Base-by-base conservation (phyloP, 2,797 vertebrate genomes). In the Crocidura indochinensis region DNA sequence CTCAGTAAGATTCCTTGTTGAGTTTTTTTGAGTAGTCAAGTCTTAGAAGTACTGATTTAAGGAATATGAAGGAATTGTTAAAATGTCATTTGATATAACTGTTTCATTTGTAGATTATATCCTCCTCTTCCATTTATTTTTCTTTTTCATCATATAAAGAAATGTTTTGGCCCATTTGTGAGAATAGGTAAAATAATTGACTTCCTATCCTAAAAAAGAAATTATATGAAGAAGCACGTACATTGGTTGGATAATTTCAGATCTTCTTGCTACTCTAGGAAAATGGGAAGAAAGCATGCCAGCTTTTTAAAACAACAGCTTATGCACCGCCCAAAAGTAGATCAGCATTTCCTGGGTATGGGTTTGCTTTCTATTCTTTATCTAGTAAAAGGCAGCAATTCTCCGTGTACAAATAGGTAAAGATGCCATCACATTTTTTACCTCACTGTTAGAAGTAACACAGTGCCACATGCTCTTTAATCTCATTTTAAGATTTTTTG, bases 401-500 rank as follows among this genome's bases (percentile, higher is more conserved):
- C 72, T 65, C 76, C 65, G 62, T 79, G 46, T 44, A 9, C 74
- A 77, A 64, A 68, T 29, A 80, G 53, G 44, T 47, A 60, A 77
- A 6, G 22, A 47, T 69, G 14, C 38, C 1, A 2, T 86, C 46
- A 62, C 14, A 10, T 56, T 67, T 81, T 46, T 60, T 56, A 46
- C 38, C 22, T 68, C 77, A 12, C 26, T 77, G 56, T 86, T 87
- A 38, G 0, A 29, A 46, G 27, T 24, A 81, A 84, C 3, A 1
- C 46, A 71, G 88, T 31, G 2, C 46, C 15, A 90, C 29, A 15
- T 2, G 14, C 26, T 12, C 69, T 60, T 2, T 71, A n/a, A 76
- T 73, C 91, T 78, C 44, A 74, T 51, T 12, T 68, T 79, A 82
- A 53, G 38, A 68, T 12, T 77, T 15, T 51, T 11, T 76, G n/a